Percentiles rank a stretch among this genome's conserved stretches.
phyloP scores from a whole-genome alignment of 1,140 invertebrate genomes.

The Homarus americanus region DNA sequence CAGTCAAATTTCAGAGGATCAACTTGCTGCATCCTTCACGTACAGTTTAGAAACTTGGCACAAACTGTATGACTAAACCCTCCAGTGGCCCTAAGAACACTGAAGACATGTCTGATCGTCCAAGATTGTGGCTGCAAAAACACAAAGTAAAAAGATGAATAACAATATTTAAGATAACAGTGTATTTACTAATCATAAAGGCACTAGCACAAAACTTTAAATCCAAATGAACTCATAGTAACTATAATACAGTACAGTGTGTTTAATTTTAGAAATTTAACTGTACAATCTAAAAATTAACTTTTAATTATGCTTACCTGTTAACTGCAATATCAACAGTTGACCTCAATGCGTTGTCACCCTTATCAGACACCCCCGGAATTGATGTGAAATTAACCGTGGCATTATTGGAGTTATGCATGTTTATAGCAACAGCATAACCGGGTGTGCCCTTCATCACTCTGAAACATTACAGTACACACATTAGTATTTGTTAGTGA shows the following conservation, averaged over 20 bases:
- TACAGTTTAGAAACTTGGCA: slow-evolving; percentile 29
- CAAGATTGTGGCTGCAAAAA: slow-evolving; percentile 24
- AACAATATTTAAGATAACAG: no score
- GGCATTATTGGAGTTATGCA: not conserved
- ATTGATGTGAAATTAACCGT: slow-evolving; percentile 39
- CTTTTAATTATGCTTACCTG: slow-evolving; percentile 29
- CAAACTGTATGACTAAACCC: slow-evolving; percentile 49
- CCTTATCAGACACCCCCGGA: slow-evolving; percentile 45
- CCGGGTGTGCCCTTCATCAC: slow-evolving; percentile 60
- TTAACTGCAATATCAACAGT: not conserved
- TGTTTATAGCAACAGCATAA: slow-evolving; percentile 56
- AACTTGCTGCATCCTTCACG: not conserved
- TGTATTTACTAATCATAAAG: not conserved
- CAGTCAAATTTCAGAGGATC: not conserved
- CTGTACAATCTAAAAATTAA: not conserved
- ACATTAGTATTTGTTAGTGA: not conserved
- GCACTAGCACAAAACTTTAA: no score
- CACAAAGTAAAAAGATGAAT: not conserved
- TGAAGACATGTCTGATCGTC: not conserved
- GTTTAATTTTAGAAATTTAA: not conserved
- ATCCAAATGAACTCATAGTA: not conserved
- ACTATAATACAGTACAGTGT: not conserved
- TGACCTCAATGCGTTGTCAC: slow-evolving; percentile 3
- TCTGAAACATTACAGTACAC: slow-evolving; percentile 13
- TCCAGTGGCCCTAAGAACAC: slow-evolving; percentile 26